Percentiles rank a stretch among this genome's conserved stretches.
phyloP scores from a whole-genome alignment of 2,113 vertebrate genomes.

The Desmodus rotundus region DNA sequence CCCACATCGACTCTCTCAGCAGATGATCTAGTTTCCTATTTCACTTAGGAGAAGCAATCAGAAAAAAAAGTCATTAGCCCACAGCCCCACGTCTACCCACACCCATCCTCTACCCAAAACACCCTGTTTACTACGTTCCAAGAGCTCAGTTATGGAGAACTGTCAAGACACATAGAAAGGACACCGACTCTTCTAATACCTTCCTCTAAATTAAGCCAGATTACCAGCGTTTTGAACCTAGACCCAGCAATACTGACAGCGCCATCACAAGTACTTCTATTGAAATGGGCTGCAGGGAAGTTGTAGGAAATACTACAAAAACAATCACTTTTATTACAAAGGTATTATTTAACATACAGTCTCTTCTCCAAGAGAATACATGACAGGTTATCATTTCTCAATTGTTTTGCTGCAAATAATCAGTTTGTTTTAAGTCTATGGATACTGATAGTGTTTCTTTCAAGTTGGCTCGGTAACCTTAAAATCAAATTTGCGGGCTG shows the following conservation, averaged over 20 bases:
- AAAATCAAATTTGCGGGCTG: neutral
- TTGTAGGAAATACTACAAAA: neutral
- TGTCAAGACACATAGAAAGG: neutral
- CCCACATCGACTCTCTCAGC: neutral
- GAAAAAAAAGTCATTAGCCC: neutral
- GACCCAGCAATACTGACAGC: neutral
- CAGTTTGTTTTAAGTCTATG: neutral
- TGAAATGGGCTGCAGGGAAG: neutral
- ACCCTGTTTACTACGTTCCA: neutral
- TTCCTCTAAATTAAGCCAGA: slow-evolving; percentile 12
- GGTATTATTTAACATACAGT: neutral
- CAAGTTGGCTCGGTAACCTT: neutral
- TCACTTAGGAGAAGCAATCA: neutral
- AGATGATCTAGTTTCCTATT: neutral
- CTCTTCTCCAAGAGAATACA: neutral
- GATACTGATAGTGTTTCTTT: neutral
- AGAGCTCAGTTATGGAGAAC: neutral
- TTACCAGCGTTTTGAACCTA: neutral
- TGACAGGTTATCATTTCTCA: neutral
- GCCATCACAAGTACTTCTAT: neutral
- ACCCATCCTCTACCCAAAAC: neutral
- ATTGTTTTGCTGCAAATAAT: neutral
- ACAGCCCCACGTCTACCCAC: neutral
- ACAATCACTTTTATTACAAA: neutral
- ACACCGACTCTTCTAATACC: neutral